phyloP scores from a whole-genome alignment of 2,113 vertebrate species.

The Melanostigma gelatinosum region DNA sequence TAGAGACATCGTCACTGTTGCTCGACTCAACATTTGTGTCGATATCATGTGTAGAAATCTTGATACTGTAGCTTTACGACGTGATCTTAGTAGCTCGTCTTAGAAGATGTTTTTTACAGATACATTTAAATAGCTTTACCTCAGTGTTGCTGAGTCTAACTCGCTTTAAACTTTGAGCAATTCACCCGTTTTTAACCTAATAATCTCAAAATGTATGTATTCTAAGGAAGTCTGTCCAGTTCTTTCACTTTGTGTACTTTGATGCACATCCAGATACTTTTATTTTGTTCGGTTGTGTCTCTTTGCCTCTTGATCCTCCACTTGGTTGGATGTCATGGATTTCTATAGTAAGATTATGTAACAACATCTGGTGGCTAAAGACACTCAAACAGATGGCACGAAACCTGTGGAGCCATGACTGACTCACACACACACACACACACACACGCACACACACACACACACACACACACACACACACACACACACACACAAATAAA shows the following conservation, averaged over 20 bases:
- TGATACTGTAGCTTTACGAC: background rate
- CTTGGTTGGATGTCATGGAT: background rate
- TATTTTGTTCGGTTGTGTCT: slow-evolving; percentile 9
- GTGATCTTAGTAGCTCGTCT: background rate
- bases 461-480: too few species aligned
- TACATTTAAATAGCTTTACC: background rate
- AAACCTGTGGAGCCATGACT: too few species aligned
- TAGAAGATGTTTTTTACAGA: background rate
- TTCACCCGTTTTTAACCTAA: background rate
- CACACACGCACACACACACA: too few species aligned
- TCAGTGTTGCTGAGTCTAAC: background rate
- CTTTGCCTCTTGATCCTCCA: slow-evolving; percentile 20
- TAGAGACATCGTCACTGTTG: background rate
- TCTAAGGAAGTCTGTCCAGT: too few species aligned
- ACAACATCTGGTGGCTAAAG: slow-evolving; percentile 20
- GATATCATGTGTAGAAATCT: slow-evolving; percentile 1
- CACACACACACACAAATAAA: too few species aligned
- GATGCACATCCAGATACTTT: slow-evolving; percentile 4
- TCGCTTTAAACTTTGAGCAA: background rate
- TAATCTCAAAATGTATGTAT: background rate
- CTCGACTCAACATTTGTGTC: background rate
- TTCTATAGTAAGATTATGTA: slow-evolving; percentile 18
- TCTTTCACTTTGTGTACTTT: background rate
- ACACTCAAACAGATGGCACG: slow-evolving; percentile 4
- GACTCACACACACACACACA: background rate